A percentile compares a stretch with the other conserved stretches of the same genome.
phyloP scores from a whole-genome alignment of 2,113 vertebrate species.

The Felis catus region F.catus_Fca126_mat1.0 CM031427.1:31293501-31294000 shows the following conservation, averaged over 20 bases:
- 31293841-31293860: too few species aligned
- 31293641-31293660: constrained; percentile 5
- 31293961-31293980: constrained; percentile 10
- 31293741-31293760: too few species aligned
- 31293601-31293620: constrained; percentile 42
- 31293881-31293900: too few species aligned
- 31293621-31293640: not conserved
- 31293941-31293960: not conserved
- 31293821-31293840: too few species aligned
- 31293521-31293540: constrained; percentile 18
- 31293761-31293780: too few species aligned
- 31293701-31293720: not conserved
- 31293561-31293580: constrained; percentile 12
- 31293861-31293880: too few species aligned
- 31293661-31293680: not conserved
- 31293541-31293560: constrained; percentile 9
- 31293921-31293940: too few species aligned
- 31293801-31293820: too few species aligned
- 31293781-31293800: too few species aligned
- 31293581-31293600: not conserved
- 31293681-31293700: not conserved
- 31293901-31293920: too few species aligned
- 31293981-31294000: not conserved
- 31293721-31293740: not conserved
- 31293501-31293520: constrained; percentile 5